phyloP scores from a whole-genome alignment of 53 echinoderm and acorn worm genomes.

The Paelopatides confundens region DNA sequence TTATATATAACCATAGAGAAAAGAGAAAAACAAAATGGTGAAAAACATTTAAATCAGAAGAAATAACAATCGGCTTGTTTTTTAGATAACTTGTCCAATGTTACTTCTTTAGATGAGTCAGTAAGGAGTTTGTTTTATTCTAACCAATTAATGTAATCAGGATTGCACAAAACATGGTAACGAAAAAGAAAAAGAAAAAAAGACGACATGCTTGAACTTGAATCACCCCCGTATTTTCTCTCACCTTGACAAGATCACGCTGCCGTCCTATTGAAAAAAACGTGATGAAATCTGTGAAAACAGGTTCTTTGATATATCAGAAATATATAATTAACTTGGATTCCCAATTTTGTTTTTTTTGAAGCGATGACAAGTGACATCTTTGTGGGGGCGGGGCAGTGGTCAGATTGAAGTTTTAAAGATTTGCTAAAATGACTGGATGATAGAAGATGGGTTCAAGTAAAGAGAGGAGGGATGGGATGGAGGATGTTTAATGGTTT shows the following conservation, averaged over 20 bases:
- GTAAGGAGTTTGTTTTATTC: background rate
- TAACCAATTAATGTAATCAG: background rate
- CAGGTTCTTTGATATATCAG: background rate
- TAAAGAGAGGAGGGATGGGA: background rate
- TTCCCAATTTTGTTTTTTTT: too few relatives aligned
- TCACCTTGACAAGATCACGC: background rate
- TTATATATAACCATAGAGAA: background rate
- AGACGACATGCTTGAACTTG: background rate
- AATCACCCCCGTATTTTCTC: background rate
- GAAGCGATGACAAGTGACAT: too few relatives aligned
- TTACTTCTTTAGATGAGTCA: background rate
- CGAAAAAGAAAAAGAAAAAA: background rate
- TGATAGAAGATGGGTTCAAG: too few relatives aligned
- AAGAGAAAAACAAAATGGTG: background rate
- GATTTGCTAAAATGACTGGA: too few relatives aligned
- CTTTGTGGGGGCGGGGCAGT: too few relatives aligned
- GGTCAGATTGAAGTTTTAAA: too few relatives aligned
- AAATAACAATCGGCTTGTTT: conserved; percentile 15
- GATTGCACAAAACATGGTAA: background rate
- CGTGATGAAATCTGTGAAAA: background rate
- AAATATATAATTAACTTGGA: too few relatives aligned
- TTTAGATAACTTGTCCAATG: background rate
- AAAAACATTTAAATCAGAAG: conserved; percentile 30
- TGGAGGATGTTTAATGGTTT: background rate
- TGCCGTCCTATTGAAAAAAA: background rate